Evolutionary conservation across 2,113 vertebrate species (phyloP), one percentile per base, ranked within the genome.

Genomic region (Andinoacara biseriatus): DNA sequence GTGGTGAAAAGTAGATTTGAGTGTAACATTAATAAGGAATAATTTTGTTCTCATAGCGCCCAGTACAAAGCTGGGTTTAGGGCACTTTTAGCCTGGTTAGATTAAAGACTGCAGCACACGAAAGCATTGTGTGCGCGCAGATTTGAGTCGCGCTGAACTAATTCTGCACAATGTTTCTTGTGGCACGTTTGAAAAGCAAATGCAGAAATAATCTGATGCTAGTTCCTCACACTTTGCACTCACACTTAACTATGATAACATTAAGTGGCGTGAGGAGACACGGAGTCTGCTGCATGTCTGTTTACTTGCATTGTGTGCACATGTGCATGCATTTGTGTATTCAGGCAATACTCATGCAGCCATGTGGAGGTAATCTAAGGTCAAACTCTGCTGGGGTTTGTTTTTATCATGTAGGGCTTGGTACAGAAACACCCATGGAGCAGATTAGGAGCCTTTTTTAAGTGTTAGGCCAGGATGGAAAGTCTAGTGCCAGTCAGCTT

Each of bases 401-500:
- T 58, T 84, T 72, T 33, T 63, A 77, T 58, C 72, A 76, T 80
- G 76, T 15, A 38, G 62, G 62, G 57, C 43, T 57, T 29, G 61
- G 57, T 56, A 67, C 63, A 67, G 40, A 49, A 67, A 67, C 63
- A 67, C 63, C 22, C 10, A 69, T 57, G 62, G 74, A 26, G 40
- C 24, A 79, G 89, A 85, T 91, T 84, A 84, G 31, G 54, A 58
- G 78, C 63, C 58, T 80, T 81, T 86, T 89, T 78, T 65, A 89
- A 76, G 74, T 58, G 65, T 61, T 67, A 58, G 83, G 26, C 57
- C 58, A 78, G 77, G 58, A 80, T 59, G 74, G 72, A 62, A 74
- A 61, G 82, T 87, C 65, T 46, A 14, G 65, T 57, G 65, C 62
- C 29, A 77, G 62, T 26, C 1, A 18, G 38, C 31, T 58, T 8